Evolutionary conservation across 2,888 invertebrate genomes (phyloP).

Genomic region (Stenodera caucasica): DNA sequence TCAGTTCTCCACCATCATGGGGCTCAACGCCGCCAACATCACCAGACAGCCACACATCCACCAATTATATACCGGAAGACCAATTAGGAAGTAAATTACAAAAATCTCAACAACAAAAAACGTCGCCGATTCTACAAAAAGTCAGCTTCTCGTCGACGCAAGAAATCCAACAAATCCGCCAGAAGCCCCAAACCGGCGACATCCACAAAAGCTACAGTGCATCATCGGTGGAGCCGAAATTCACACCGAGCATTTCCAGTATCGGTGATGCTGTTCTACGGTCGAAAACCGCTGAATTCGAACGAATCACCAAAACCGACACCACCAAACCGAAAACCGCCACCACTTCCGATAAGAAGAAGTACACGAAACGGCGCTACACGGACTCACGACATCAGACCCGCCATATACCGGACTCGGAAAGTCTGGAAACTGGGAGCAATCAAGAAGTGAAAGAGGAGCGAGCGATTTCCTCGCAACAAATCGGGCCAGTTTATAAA

Average conservation of each 20-base stretch:
- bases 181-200: conserved; percentile 33
- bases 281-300: conserved; percentile 70
- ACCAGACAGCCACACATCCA: conserved; percentile 60
- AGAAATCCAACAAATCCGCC: conserved; percentile 51
- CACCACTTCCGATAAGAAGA: conserved; percentile 58
- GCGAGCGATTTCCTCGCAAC: conserved; percentile 37
- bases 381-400: conserved; percentile 65
- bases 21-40: conserved; percentile 63
- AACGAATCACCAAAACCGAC: conserved; percentile 58
- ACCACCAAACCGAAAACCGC: conserved; percentile 42
- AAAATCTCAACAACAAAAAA: conserved; percentile 36
- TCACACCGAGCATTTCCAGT: conserved; percentile 64
- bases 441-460: conserved; percentile 38
- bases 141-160: conserved; percentile 67
- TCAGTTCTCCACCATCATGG: conserved; percentile 62
- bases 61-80: conserved; percentile 61
- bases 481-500: conserved; percentile 68
- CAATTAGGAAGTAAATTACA: conserved; percentile 33
- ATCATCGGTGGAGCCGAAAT: conserved; percentile 47
- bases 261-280: conserved; percentile 68
- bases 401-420: conserved; percentile 61
- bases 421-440: conserved; percentile 52
- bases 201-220: conserved; percentile 41
- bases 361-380: conserved; percentile 64
- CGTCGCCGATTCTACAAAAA: conserved; percentile 56